Evolutionary conservation across 2,888 invertebrate species (phyloP).

Genomic region (Caenorhabditis panamensis): DNA sequence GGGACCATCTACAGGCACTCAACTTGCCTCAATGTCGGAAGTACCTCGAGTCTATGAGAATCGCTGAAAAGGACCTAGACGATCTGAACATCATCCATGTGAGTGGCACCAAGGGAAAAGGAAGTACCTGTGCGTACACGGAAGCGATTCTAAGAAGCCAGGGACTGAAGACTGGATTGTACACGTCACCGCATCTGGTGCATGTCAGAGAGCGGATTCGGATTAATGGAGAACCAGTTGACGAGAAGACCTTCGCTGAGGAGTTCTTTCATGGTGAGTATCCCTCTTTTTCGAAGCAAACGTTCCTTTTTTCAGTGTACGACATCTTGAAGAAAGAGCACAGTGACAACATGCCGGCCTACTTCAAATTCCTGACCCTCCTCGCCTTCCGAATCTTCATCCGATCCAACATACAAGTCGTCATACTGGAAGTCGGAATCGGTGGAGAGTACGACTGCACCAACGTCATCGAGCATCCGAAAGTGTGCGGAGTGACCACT

Average conservation of each 20-base stretch:
- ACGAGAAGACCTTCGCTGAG: slow-evolving; percentile 86
- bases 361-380: slow-evolving; percentile 94
- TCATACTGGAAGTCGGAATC: slow-evolving; percentile 96
- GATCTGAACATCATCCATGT: slow-evolving; percentile 90
- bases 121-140: slow-evolving; percentile 92
- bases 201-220: slow-evolving; percentile 93
- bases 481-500: slow-evolving; percentile 93
- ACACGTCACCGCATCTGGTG: slow-evolving; percentile 91
- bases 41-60: slow-evolving; percentile 60
- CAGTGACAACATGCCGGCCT: slow-evolving; percentile 83
- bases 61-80: slow-evolving; percentile 71
- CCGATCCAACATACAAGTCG: slow-evolving; percentile 89
- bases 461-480: slow-evolving; percentile 86
- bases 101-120: slow-evolving; percentile 97
- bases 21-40: slow-evolving; percentile 66
- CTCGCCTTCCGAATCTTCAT: slow-evolving; percentile 92
- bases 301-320: slow-evolving; percentile 31
- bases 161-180: slow-evolving; percentile 93
- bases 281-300: neutral
- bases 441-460: slow-evolving; percentile 96
- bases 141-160: slow-evolving; percentile 91
- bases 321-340: slow-evolving; percentile 55
- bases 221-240: slow-evolving; percentile 89
- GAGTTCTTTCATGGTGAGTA: slow-evolving; percentile 87
- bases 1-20: slow-evolving; percentile 61